A percentile compares a stretch with the other conserved stretches of the same genome.
Conservation (phyloP, 37 sponge, comb jelly and placozoan genomes). For the Spongilla lacustris region DNA sequence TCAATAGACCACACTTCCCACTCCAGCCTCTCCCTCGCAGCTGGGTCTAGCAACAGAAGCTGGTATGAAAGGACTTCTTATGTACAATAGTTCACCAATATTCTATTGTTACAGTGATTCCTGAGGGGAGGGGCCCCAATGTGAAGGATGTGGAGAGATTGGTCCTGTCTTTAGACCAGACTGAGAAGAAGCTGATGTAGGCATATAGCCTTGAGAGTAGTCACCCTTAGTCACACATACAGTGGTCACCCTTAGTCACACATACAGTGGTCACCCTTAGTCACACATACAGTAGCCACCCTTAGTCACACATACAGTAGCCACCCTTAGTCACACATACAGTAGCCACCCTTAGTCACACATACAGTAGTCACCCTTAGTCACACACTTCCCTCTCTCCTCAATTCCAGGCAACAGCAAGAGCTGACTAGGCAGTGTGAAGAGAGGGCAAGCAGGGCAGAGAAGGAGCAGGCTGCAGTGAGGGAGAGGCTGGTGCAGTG, state of each 20-base stretch:
- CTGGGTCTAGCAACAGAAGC: constrained; percentile 49
- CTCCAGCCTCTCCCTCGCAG: constrained; percentile 11
- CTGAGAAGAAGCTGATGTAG: constrained; percentile 31
- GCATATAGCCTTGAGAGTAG: neutral
- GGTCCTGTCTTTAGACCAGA: constrained; percentile 36
- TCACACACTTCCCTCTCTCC: neutral
- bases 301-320: too few species aligned
- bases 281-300: neutral
- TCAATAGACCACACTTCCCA: constrained; percentile 15
- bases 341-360: neutral
- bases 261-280: neutral
- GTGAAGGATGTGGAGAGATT: constrained; percentile 41
- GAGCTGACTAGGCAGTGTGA: constrained; percentile 15
- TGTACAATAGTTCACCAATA: neutral
- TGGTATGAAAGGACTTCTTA: constrained; percentile 15
- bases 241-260: neutral
- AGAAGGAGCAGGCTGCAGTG: constrained; percentile 34
- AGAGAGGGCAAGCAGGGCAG: constrained; percentile 8
- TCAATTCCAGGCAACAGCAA: constrained; percentile 35
- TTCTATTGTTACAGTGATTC: constrained; percentile 27
- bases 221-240: neutral
- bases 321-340: neutral
- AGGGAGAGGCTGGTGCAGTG: constrained; percentile 4
- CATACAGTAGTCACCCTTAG: neutral
- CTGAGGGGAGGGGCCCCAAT: constrained; percentile 39